Evolutionary conservation across 2,797 vertebrate genomes (phyloP), one percentile per base, ranked within the genome.

Genomic region (Holocentrus rufus): DNA sequence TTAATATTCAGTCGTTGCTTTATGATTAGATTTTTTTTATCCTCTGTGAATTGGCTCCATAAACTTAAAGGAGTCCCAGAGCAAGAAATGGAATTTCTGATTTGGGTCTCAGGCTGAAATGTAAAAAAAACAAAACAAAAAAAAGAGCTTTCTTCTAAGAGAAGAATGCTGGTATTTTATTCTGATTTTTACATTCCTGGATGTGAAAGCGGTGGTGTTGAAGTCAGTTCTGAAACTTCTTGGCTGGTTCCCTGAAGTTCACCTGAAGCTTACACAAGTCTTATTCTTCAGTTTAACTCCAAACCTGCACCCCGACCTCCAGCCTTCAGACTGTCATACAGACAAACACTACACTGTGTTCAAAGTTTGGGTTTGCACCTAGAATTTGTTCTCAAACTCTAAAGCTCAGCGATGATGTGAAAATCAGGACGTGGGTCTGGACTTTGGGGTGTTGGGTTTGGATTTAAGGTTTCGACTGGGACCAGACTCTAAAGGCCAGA

Each of bases 141-240:
- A n/a, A n/a, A n/a, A n/a, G n/a, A n/a, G n/a, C n/a, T n/a, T 10
- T 4, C 5, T 34, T 34, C 31, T 34, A 34, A 7, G 31, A 34
- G 31, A 11, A 39, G 36, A 39, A 39, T 9, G 11, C 9, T 2
- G 36, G 11, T 39, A 10, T 9, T 39, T 39, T 39, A 10, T 39
- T 39, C 11, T 18, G 47, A 50, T 20, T 52, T 52, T 20, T 52
- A 39, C 49, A 52, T 22, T 47, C 5, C 13, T 7, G 2, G 17
- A 5, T 47, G 44, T 30, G 7, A 55, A 25, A 25, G 14, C 14
- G 2, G 14, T 5, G 7, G 14, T 6, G 6, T 7, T 36, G n/a
- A 20, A 65, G 61, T 49, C 47, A 30, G 25, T 49, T 23, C 61
- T 64, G 47, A 65, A 65, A 39, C 30, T 11, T 54, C 52, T 54